Conservation (phyloP, 2,888 invertebrate genomes). For the Oxytorus armatus region DNA sequence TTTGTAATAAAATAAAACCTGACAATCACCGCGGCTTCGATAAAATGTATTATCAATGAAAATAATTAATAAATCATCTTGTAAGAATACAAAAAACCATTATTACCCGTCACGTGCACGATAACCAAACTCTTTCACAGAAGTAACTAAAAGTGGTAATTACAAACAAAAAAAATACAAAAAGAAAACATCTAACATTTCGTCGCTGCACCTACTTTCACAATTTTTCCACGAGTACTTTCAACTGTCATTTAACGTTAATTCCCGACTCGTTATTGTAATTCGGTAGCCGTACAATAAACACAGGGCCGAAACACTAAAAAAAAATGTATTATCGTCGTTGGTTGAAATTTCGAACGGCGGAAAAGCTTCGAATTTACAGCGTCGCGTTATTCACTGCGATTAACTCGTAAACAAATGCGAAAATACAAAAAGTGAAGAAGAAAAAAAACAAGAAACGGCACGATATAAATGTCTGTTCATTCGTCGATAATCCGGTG, state of each 20-base stretch:
- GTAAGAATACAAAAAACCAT: too few relatives aligned
- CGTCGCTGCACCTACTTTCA: background rate
- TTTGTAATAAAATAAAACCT: too few relatives aligned
- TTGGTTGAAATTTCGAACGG: background rate
- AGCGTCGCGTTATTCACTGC: background rate
- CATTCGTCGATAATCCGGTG: conserved; percentile 25
- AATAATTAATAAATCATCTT: too few relatives aligned
- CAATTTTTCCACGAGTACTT: background rate
- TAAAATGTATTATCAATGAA: too few relatives aligned
- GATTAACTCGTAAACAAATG: background rate
- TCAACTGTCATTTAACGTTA: background rate
- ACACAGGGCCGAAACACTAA: too few relatives aligned
- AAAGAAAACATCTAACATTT: background rate
- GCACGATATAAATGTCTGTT: conserved; percentile 22
- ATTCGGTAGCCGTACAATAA: background rate
- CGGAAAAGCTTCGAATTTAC: conserved; percentile 6
- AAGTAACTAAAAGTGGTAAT: background rate
- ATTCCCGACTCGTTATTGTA: background rate
- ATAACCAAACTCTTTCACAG: background rate
- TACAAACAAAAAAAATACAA: background rate
- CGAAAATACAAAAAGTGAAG: background rate
- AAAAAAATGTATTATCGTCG: background rate
- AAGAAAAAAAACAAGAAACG: background rate
- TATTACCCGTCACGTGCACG: background rate
- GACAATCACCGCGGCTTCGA: too few relatives aligned